phyloP scores from a whole-genome alignment of 2,797 vertebrate genomes.

The Enteromius mattozi region DNA sequence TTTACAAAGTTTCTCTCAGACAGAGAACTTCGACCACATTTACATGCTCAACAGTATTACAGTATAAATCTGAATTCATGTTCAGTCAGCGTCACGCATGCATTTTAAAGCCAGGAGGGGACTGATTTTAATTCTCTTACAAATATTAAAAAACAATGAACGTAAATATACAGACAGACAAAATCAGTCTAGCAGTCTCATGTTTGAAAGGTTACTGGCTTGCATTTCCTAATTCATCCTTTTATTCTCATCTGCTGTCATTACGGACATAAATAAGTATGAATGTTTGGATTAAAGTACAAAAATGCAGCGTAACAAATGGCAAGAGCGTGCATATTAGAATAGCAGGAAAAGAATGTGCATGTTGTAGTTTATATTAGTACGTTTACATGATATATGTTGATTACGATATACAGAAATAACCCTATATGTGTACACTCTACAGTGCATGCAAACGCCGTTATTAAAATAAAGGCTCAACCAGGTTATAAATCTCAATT shows the following conservation, averaged over 20 bases:
- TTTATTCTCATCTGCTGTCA: constrained; percentile 10
- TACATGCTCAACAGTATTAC: background rate
- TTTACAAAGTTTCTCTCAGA: background rate
- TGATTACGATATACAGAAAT: background rate
- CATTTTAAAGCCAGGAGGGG: background rate
- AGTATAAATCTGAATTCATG: background rate
- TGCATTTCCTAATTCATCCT: constrained; percentile 15
- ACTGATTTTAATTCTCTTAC: background rate
- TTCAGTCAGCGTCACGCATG: background rate
- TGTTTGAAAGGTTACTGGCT: constrained; percentile 11
- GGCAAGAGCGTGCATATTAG: background rate
- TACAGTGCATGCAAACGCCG: background rate
- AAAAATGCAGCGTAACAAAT: background rate
- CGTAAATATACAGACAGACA: background rate
- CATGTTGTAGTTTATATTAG: background rate
- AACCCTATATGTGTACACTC: background rate
- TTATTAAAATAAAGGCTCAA: background rate
- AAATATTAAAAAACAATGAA: background rate
- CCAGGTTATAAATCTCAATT: background rate
- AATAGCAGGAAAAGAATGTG: background rate
- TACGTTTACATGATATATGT: background rate
- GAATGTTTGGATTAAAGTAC: background rate
- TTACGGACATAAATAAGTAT: background rate
- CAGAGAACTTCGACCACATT: background rate
- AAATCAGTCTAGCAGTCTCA: background rate